These are phyloP conservation scores for Asteroscopus sphinx DNA, from an alignment of 2,888 invertebrate genomes.

Conservation along the genomic window DNA sequence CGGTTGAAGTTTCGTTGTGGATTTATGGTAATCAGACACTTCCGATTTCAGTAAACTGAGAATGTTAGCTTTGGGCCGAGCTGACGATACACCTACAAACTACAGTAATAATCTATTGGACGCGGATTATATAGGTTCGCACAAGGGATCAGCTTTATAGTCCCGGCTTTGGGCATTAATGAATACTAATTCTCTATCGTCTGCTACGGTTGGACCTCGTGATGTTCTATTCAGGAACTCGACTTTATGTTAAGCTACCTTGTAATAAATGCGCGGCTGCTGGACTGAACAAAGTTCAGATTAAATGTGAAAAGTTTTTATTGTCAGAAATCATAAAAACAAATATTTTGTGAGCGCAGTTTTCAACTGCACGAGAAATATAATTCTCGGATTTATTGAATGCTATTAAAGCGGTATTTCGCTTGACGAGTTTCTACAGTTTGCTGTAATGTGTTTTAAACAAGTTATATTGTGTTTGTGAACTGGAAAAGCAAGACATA, in stretches of 20 bases:
- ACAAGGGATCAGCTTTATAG: conserved; percentile 62
- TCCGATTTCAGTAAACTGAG: conserved; percentile 55
- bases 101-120: conserved; percentile 50
- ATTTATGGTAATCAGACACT: conserved; percentile 65
- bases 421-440: conserved; percentile 35
- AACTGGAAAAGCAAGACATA: background rate
- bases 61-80: conserved; percentile 43
- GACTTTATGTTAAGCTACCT: conserved; percentile 19
- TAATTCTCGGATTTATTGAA: conserved; percentile 41
- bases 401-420: conserved; percentile 34
- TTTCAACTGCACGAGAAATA: conserved; percentile 23
- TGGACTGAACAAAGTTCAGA: conserved; percentile 1
- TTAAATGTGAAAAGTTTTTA: conserved; percentile 20
- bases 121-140: conserved; percentile 54
- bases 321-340: conserved; percentile 11
- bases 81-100: conserved; percentile 31
- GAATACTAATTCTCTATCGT: conserved; percentile 58
- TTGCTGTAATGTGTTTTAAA: conserved; percentile 18
- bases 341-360: conserved; percentile 23
- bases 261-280: conserved; percentile 10
- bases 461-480: conserved; percentile 20
- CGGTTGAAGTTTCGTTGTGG: conserved; percentile 56
- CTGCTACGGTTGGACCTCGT: conserved; percentile 20
- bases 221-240: conserved; percentile 36
- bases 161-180: conserved; percentile 65